phyloP scores from a whole-genome alignment of 2,797 vertebrate species.

The Chromobotia macracanthus region DNA sequence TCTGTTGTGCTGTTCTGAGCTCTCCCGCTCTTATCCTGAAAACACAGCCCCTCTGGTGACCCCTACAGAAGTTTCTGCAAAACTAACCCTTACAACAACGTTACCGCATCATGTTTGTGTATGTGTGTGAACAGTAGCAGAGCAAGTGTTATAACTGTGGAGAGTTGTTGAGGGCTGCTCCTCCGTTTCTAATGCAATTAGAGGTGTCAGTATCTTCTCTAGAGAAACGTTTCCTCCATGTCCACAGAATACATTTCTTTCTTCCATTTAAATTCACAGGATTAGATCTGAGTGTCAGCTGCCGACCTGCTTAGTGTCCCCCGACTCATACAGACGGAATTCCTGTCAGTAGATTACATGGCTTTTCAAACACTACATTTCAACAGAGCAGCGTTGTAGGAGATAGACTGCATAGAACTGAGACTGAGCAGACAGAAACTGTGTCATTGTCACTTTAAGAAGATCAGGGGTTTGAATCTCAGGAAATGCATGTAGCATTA shows the following conservation, averaged over 20 bases:
- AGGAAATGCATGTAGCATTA: no score
- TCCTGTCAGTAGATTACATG: conserved; percentile 58
- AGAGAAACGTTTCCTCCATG: conserved; percentile 38
- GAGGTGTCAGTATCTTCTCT: conserved; percentile 49
- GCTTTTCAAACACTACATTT: conserved; percentile 57
- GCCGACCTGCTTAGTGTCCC: conserved; percentile 56
- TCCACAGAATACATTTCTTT: conserved; percentile 37
- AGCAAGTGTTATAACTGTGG: conserved; percentile 34
- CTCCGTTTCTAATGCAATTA: conserved; percentile 56
- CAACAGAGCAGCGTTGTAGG: conserved; percentile 34
- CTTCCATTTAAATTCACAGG: conserved; percentile 46
- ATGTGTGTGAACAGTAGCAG: conserved; percentile 31
- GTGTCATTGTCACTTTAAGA: conserved; percentile 36
- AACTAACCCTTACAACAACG: neutral
- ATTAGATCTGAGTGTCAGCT: conserved; percentile 61
- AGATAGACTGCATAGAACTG: conserved; percentile 46
- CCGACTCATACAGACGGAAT: conserved; percentile 57
- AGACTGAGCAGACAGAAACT: conserved; percentile 26
- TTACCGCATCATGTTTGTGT: no score
- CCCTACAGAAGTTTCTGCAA: neutral
- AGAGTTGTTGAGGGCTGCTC: conserved; percentile 51
- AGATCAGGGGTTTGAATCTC: no score
- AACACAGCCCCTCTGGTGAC: conserved; percentile 19
- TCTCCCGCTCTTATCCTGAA: neutral
- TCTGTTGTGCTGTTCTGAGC: neutral